Evolutionary conservation across 1,140 invertebrate genomes (phyloP).

Genomic region (Brachionus paranguensis): DNA sequence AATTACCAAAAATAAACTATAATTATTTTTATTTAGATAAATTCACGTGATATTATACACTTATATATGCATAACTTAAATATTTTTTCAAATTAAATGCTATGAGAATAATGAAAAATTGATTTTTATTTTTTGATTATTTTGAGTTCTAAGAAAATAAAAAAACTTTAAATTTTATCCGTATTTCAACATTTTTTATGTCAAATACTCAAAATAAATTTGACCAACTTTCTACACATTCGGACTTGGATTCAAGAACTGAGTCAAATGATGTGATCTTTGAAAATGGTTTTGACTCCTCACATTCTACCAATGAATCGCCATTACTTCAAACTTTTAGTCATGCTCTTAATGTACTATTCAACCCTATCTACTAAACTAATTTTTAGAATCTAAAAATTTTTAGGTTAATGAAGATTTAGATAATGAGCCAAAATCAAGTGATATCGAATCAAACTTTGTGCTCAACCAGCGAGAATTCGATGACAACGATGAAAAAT

Average conservation of each 20-base stretch:
- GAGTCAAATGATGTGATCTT: neutral
- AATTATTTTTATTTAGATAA: neutral
- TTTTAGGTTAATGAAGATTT: neutral
- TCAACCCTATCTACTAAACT: neutral
- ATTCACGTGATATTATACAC: neutral
- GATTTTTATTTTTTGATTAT: neutral
- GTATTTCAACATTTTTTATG: neutral
- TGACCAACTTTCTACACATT: slow-evolving; percentile 2
- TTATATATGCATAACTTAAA: neutral
- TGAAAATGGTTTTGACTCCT: neutral
- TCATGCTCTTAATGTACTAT: neutral
- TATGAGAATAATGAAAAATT: neutral
- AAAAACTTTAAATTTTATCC: neutral
- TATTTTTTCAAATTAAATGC: neutral
- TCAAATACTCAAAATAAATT: neutral
- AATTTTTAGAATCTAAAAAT: neutral
- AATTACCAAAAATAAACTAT: no score
- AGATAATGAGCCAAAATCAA: neutral
- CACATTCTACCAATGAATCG: neutral
- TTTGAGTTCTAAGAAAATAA: neutral
- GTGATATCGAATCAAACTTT: neutral
- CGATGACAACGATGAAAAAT: slow-evolving; percentile 1
- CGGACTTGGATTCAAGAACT: neutral
- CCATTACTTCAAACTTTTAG: neutral
- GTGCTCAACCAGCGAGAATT: neutral